Evolutionary conservation across 1,140 invertebrate genomes (phyloP), one percentile per base, ranked within the genome.

Genomic region (Heliconius hermathena): DNA sequence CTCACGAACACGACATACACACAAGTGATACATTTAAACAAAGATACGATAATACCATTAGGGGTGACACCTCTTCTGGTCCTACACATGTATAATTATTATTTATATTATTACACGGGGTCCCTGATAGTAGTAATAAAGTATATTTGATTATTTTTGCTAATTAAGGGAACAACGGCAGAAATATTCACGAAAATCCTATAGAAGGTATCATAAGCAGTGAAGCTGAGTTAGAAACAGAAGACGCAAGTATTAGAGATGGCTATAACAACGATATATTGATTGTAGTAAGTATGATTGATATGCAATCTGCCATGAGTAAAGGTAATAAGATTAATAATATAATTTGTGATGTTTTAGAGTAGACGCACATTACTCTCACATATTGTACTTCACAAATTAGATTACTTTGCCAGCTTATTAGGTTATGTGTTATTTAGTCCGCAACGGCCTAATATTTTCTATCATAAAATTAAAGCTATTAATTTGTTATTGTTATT

Each of bases 201-300:
- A 96, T 96, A 84, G 96, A 96, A 93, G 96, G 96, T 82, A 92
- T 96, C 82, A 95, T 96, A 71, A 95, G 95, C 83, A 96, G 96
- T 78, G 96, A 96, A 87, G 94, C 96, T 79, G 96, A 97, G 94
- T 94, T 95, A 77, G 95, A 96, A 87, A 94, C 95, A 70, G 92
- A 95, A 85, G 95, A 96, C 86, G 95, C 95, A 86, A 93, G 93
- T 92, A 86, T 94, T 22, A 85, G 85, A 87, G 88, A 89, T 71
- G 88, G 77, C 86, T 86, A 92, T 74, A 86, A 91, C 78, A 89
- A 88, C 84, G 90, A 94, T 75, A 84, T 91, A 76, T 82, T 93
- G 49, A 84, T 91, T 81, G 90, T 93, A 86, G 93, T 94, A 88
- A 94, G 93, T 94, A 81, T 75, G 38, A 74, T 46, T 54, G 74